These are phyloP conservation scores for Drosophila quadrilineata DNA, from an alignment of 1,140 invertebrate genomes.

Conservation along the genomic window DNA sequence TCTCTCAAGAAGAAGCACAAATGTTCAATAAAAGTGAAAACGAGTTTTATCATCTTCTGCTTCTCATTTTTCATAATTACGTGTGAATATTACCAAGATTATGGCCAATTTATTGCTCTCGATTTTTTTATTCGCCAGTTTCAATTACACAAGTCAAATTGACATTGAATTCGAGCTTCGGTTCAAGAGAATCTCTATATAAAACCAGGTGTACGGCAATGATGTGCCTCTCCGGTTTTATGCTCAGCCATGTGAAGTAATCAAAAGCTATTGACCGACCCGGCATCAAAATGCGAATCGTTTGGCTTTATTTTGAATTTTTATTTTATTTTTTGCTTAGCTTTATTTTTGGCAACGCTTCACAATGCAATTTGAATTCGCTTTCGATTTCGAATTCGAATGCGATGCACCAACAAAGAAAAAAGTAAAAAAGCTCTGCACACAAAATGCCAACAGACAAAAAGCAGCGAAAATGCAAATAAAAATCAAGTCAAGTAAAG, in stretches of 20 bases:
- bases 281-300: neutral
- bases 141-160: constrained; percentile 56
- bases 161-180: constrained; percentile 56
- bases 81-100: neutral
- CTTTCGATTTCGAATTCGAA: constrained; percentile 51
- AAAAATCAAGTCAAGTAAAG: too few relatives aligned
- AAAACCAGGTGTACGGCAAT: too few relatives aligned
- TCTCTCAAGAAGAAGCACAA: constrained; percentile 62
- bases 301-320: constrained; percentile 5
- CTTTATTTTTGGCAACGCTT: constrained; percentile 13
- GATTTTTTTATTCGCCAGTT: constrained; percentile 1
- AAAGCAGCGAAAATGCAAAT: constrained; percentile 34
- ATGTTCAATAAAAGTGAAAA: constrained; percentile 78
- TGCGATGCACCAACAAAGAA: constrained; percentile 2
- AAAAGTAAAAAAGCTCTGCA: constrained; percentile 6
- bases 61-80: too few relatives aligned
- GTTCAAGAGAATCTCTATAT: neutral
- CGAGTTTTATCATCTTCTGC: constrained; percentile 37
- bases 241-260: constrained; percentile 17
- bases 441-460: constrained; percentile 33
- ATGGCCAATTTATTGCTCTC: neutral
- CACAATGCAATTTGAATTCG: constrained; percentile 46
- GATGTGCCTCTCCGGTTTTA: constrained; percentile 25
- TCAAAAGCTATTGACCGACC: neutral
- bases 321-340: neutral